Conservation (phyloP, 2,888 invertebrate species). For the Leucophenga montana region DNA sequence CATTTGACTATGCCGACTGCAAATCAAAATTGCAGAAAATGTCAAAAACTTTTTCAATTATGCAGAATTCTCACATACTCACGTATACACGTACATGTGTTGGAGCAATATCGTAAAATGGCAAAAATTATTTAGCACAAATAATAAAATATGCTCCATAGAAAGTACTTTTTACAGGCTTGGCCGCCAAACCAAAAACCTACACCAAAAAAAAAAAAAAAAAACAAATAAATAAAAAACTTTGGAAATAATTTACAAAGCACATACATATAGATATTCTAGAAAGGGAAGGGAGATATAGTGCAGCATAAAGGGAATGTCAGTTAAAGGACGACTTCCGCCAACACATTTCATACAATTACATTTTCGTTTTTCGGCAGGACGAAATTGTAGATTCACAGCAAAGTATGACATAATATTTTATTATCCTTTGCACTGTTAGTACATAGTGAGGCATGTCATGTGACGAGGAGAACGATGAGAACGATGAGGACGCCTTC, state of each 20-base stretch:
- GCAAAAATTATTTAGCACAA: constrained; percentile 22
- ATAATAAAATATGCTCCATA: constrained; percentile 32
- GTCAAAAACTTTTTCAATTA: constrained; percentile 53
- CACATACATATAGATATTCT: constrained; percentile 15
- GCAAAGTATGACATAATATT: constrained; percentile 23
- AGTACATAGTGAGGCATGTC: constrained; percentile 4
- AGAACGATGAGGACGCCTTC: no score
- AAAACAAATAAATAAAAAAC: no score
- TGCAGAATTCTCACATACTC: constrained; percentile 32
- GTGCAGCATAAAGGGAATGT: not conserved
- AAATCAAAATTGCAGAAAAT: constrained; percentile 36
- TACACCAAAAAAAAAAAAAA: constrained; percentile 5
- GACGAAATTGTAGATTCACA: no score
- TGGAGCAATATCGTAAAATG: not conserved
- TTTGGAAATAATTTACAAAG: constrained; percentile 28
- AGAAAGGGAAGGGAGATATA: constrained; percentile 16
- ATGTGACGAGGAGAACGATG: not conserved
- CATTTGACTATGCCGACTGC: not conserved
- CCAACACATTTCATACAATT: constrained; percentile 54
- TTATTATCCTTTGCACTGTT: constrained; percentile 27
- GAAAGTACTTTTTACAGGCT: constrained; percentile 28
- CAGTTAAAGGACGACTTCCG: not conserved
- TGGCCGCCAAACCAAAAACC: not conserved
- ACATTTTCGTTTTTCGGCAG: constrained; percentile 51
- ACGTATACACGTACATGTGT: not conserved